These are phyloP conservation scores for Triops cancriformis DNA, from an alignment of 1,140 invertebrate genomes.

Conservation along the genomic window DNA sequence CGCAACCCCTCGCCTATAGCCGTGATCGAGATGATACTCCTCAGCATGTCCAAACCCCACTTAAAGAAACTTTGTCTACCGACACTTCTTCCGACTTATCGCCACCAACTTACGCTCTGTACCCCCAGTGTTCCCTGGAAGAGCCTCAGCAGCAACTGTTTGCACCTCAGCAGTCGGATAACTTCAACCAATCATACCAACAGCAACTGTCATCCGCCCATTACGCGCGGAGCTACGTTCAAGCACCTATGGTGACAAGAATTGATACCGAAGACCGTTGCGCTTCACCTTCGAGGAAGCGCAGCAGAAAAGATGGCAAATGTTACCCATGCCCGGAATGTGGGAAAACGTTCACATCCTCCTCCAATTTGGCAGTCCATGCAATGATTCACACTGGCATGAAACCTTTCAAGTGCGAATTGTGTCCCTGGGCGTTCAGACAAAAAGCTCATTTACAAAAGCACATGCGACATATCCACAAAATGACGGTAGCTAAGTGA, in stretches of 20 bases:
- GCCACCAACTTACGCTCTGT: neutral
- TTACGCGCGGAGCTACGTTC: neutral
- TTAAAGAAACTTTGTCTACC: neutral
- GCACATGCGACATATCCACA: conserved; percentile 29
- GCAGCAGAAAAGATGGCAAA: conserved; percentile 15
- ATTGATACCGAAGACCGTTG: neutral
- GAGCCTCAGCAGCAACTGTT: neutral
- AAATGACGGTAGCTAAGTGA: conserved; percentile 26
- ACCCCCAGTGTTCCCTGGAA: neutral
- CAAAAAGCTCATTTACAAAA: conserved; percentile 52
- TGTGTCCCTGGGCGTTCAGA: conserved; percentile 67
- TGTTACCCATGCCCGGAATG: conserved; percentile 26
- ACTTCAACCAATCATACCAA: neutral
- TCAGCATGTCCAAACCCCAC: neutral
- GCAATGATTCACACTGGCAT: conserved; percentile 29
- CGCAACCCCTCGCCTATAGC: neutral
- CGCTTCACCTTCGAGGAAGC: neutral
- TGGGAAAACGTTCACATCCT: conserved; percentile 27
- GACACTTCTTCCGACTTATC: neutral
- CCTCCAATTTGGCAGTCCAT: conserved; percentile 28
- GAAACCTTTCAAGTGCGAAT: conserved; percentile 52
- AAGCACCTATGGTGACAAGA: neutral
- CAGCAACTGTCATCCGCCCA: neutral
- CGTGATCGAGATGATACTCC: neutral
- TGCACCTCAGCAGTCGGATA: neutral